These are phyloP conservation scores for Drosophila engyochracea DNA, from an alignment of 2,888 invertebrate species.

Conservation along the genomic window DNA sequence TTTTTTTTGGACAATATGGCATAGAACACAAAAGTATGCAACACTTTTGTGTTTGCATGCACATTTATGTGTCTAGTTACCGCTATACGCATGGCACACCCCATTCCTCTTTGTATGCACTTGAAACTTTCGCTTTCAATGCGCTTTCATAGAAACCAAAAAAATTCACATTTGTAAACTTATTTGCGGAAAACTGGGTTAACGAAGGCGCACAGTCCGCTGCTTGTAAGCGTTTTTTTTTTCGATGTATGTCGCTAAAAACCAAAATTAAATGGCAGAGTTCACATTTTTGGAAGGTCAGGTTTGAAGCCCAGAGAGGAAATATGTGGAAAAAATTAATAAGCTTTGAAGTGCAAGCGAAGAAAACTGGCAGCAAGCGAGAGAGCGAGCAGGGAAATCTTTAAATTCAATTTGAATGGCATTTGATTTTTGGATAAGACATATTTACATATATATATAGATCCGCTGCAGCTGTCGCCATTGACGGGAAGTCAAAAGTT, in stretches of 20 bases:
- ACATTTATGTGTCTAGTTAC: slow-evolving; percentile 42
- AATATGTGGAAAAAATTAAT: slow-evolving; percentile 27
- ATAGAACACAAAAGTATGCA: slow-evolving; percentile 42
- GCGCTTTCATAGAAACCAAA: slow-evolving; percentile 41
- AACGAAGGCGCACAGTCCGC: slow-evolving; percentile 50
- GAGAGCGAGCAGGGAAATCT: slow-evolving; percentile 15
- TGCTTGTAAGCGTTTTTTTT: slow-evolving; percentile 31
- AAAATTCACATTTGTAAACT: slow-evolving; percentile 26
- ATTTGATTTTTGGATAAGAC: slow-evolving; percentile 37
- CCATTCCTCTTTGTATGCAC: slow-evolving; percentile 22
- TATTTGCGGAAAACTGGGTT: slow-evolving; percentile 50
- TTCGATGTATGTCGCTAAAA: slow-evolving; percentile 15
- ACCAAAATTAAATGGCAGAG: slow-evolving; percentile 1
- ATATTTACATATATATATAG: slow-evolving; percentile 34
- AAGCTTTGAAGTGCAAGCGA: slow-evolving; percentile 21
- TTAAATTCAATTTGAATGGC: slow-evolving; percentile 54
- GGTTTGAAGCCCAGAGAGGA: not conserved
- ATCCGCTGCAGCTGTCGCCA: slow-evolving; percentile 63
- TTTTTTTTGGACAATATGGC: slow-evolving; percentile 1
- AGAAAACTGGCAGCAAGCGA: slow-evolving; percentile 5
- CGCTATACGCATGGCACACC: slow-evolving; percentile 6
- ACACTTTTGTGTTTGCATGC: slow-evolving; percentile 45
- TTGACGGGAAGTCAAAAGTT: slow-evolving; percentile 71
- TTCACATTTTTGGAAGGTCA: slow-evolving; percentile 30
- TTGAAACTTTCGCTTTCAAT: slow-evolving; percentile 64